phyloP scores from a whole-genome alignment of 2,888 invertebrate genomes.

The Ophion costatus region DNA sequence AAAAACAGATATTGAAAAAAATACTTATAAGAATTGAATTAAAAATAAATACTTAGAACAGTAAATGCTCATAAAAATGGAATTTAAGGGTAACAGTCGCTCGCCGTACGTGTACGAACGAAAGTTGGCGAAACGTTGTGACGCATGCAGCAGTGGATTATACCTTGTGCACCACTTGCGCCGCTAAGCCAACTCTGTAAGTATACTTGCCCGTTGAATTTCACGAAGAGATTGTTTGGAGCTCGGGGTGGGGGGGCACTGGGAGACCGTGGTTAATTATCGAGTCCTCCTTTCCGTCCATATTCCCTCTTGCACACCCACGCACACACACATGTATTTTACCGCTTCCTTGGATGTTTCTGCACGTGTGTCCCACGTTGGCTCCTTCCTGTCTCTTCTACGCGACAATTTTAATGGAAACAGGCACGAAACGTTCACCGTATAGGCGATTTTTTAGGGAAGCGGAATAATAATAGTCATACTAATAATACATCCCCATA shows the following conservation, averaged over 20 bases:
- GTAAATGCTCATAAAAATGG: background rate
- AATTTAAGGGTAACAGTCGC: constrained; percentile 27
- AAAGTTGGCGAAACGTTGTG: constrained; percentile 18
- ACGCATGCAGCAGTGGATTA: constrained; percentile 6
- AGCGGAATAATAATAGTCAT: background rate
- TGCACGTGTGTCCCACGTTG: constrained; percentile 9
- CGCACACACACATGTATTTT: background rate
- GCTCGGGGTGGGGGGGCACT: background rate
- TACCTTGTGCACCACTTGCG: constrained; percentile 50
- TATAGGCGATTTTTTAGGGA: background rate
- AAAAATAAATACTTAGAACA: background rate
- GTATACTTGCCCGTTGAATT: constrained; percentile 53
- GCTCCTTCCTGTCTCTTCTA: background rate
- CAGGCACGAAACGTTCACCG: background rate
- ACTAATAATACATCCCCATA: background rate
- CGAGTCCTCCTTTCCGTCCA: constrained; percentile 40
- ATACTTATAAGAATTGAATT: background rate
- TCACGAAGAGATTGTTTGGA: constrained; percentile 62
- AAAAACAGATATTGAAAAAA: background rate
- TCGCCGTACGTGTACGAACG: background rate
- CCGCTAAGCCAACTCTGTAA: constrained; percentile 52
- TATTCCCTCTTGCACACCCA: background rate
- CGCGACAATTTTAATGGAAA: constrained; percentile 2
- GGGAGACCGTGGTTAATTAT: constrained; percentile 62
- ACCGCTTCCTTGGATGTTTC: background rate